Base-by-base conservation (phyloP, 2,113 vertebrate genomes). In the Sander vitreus region DNA sequence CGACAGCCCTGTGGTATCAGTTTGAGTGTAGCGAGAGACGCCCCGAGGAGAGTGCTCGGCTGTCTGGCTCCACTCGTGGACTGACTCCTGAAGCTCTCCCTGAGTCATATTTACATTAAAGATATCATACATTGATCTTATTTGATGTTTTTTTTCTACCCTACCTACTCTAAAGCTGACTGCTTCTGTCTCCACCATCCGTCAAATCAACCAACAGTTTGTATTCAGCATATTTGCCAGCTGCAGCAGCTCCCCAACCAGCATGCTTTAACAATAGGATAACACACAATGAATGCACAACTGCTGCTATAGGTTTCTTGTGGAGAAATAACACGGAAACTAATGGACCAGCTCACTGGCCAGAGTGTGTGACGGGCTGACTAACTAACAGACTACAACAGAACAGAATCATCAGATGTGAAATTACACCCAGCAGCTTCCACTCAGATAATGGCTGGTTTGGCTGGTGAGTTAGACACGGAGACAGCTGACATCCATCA, bases 401-500 rank as follows among this genome's bases (percentile, higher is more conserved):
- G 55, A 19, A 66, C 21, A 48, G 79, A 53, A 78, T 36, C 10
- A 70, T 57, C 53, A 73, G 68, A 67, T 68, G 47, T 68, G 74
- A 78, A 69, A 71, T 67, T 70, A 73, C 47, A 66, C 18, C 57
- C 36, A 15, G 33, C 45, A 15, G 33, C 45, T 45, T 13, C 30
- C 23, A 2, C 9, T 66, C 65, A 51, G 78, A 63, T 84, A 88
- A 88, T 76, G 45, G 30, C 50, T 3, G 73, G 59, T 54, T 69
- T 13, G 57, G 8, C 59, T n/a, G 27, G 30, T 3, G 43, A 64
- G 51, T 62, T 33, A 59, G 78, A 80, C 72, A 1, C 51, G 0
- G 48, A 83, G 72, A 33, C 55, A 10, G 66, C 43, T 5, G 39
- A 33, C 85, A 63, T 78, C 75, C 53, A 55, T 88, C 82, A 89